Evolutionary conservation across 2,888 invertebrate genomes (phyloP), one percentile per base, ranked within the genome.

Genomic region (Ptilodon capucinus): DNA sequence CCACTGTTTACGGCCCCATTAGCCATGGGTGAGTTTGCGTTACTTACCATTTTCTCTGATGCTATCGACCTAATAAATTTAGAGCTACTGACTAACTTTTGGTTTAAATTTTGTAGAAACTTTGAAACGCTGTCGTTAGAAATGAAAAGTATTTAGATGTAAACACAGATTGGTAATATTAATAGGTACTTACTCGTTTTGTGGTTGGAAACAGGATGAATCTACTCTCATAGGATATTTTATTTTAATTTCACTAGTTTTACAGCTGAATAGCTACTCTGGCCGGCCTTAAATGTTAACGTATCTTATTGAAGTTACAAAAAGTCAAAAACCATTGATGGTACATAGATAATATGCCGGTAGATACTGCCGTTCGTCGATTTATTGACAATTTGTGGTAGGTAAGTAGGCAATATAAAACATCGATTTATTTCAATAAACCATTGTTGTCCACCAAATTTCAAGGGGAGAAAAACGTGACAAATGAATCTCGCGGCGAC

Each of bases 41-140:
- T 44, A 47, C 39, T 44, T 44, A 47, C 39, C 38, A 47, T 43
- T 36, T 18, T 32, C 30, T 41, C 14, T 19, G 21, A 44, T 39
- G 43, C 44, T 42, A 41, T 46, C 43, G 51, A 8, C 46, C 43
- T 21, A 43, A 51, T 51, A 51, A 47, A 51, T 51, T 44, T 34
- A 7, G 18, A 41, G 23, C 35, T 40, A 43, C 46, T 16, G 36
- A 39, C 44, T 47, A 47, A 47, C 41, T 42, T 47, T 44, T n/a
- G 32, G 35, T 19, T 43, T 49, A 39, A 42, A 38, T 47, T 44
- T 42, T 39, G 28, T 34, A 1, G 14, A 32, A 42, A 46, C 41
- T 51, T 44, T 41, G 6, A 19, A 42, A 14, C 14, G 23, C 18
- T n/a, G 42, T 42, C 36, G n/a, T 38, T 46, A 21, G 7, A 19